phyloP scores from a whole-genome alignment of 1,140 invertebrate genomes.

The Schlechtendalia chinensis region DNA sequence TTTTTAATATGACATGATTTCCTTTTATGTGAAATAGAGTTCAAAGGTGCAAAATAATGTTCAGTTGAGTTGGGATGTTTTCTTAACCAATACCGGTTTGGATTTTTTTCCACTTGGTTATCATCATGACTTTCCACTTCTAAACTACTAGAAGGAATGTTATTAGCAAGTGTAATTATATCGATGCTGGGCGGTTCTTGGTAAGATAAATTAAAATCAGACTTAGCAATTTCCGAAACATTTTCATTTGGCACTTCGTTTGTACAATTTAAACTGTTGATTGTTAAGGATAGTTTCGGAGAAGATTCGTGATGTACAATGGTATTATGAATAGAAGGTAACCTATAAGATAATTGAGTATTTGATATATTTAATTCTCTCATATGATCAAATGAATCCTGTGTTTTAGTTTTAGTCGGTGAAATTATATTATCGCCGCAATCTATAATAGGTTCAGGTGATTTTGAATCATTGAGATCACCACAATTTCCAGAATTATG shows the following conservation, averaged over 20 bases:
- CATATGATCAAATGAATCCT: background rate
- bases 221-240: background rate
- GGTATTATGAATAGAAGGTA: background rate
- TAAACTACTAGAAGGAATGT: background rate
- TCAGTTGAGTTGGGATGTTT: background rate
- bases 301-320: background rate
- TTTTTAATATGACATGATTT: background rate
- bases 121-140: background rate
- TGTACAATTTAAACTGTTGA: background rate
- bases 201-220: background rate
- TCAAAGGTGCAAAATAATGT: background rate
- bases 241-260: background rate
- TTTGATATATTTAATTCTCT: background rate
- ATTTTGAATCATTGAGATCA: no score
- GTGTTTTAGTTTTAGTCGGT: background rate
- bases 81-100: conserved; percentile 16
- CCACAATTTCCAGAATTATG: background rate
- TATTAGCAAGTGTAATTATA: background rate
- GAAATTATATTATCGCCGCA: background rate
- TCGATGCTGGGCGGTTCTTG: background rate
- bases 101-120: background rate
- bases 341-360: background rate
- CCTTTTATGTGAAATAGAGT: background rate
- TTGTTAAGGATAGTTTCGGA: background rate
- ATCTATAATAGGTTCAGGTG: background rate